Percentiles rank a stretch among this genome's conserved stretches.
Evolutionary conservation across 2,113 vertebrate genomes (phyloP).

Genomic region (Accipiter virgatus): DNA sequence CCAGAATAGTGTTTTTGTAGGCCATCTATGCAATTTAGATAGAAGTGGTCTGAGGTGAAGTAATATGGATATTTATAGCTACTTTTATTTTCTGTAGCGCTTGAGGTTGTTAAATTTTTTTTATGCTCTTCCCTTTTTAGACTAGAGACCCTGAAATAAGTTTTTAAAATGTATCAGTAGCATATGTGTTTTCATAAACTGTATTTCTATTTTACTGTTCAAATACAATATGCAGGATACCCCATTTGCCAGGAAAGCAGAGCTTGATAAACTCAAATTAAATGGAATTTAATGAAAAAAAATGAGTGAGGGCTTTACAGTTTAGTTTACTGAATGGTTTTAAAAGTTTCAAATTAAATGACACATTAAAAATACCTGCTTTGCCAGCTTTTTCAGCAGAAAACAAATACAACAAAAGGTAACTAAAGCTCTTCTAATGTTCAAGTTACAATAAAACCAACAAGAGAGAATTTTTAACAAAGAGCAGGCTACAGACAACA

Average conservation of each 20-base stretch:
- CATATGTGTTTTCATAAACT: not conserved
- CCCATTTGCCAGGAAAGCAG: not conserved
- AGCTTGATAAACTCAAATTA: not conserved
- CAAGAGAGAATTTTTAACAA: not conserved
- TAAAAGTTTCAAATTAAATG: not conserved
- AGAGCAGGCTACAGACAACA: not conserved
- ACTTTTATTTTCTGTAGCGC: not conserved
- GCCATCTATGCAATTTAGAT: not conserved
- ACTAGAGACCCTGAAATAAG: not conserved
- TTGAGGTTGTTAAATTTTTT: not conserved
- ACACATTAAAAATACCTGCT: not conserved
- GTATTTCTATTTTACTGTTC: not conserved
- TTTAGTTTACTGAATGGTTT: not conserved
- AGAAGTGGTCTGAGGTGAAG: not conserved
- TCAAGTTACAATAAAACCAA: not conserved
- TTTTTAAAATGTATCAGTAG: not conserved
- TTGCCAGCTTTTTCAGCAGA: not conserved
- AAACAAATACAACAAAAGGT: not conserved
- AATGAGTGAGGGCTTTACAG: not conserved
- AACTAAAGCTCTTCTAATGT: not conserved
- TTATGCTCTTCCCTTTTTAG: not conserved
- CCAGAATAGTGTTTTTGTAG: not conserved
- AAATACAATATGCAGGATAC: not conserved
- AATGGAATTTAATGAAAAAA: conserved; percentile 19
- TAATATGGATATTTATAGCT: not conserved